phyloP scores from a whole-genome alignment of 2,797 vertebrate species.

The Halcyon leucocephala region DNA sequence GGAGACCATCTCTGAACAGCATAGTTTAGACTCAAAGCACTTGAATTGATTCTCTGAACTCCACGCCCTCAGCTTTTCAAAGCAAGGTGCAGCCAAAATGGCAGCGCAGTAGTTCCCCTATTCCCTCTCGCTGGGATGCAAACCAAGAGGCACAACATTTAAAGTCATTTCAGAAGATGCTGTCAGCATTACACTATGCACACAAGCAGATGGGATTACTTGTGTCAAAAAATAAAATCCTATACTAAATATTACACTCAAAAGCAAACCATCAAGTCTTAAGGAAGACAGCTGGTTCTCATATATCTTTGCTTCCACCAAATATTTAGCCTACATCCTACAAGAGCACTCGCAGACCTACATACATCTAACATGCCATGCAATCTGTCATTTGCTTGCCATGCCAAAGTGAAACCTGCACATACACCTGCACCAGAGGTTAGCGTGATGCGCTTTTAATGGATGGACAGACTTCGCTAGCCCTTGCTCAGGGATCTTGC shows the following conservation, averaged over 20 bases:
- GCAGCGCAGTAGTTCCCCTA: background rate
- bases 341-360: background rate
- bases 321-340: background rate
- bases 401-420: background rate
- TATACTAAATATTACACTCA: background rate
- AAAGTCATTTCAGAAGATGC: background rate
- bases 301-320: background rate
- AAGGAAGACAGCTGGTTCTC: background rate
- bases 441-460: accelerated
- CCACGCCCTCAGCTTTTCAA: background rate
- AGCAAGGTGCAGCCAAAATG: background rate
- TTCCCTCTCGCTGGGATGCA: background rate
- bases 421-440: background rate
- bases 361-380: background rate
- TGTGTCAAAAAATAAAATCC: background rate
- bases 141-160: background rate
- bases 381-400: background rate
- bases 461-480: background rate
- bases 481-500: background rate
- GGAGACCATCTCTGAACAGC: background rate
- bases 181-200: background rate
- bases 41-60: background rate
- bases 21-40: background rate
- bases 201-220: background rate
- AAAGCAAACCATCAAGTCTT: background rate